Evolutionary conservation across 2,797 vertebrate genomes (phyloP), one percentile per base, ranked within the genome.

Genomic region (Chromis chromis): DNA sequence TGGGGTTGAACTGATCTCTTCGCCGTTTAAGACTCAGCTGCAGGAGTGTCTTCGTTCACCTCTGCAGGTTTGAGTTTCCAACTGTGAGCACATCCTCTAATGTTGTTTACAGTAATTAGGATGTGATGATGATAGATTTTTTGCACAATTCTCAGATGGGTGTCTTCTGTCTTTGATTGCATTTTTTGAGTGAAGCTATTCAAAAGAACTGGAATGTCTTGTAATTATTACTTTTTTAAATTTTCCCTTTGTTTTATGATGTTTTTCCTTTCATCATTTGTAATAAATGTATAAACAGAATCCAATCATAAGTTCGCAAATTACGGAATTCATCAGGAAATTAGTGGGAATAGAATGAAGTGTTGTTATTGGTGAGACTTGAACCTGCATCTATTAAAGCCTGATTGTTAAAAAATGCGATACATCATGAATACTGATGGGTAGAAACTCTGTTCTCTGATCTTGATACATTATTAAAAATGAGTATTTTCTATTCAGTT

Each of bases 91-190:
- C 70, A 57, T 59, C 52, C 52, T 28, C 1, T 78, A 46, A 70
- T 74, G 76, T 74, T 82, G 86, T 91, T 91, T 83, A 89, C 84
- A 83, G 66, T 74, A 67, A 79, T 72, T 40, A 36, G 54, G 27
- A 75, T 63, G 55, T 67, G 19, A 74, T 21, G 39, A 78, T 74
- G 10, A 79, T 75, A 57, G 57, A 46, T 79, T 87, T 46, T 65
- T 90, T 91, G 91, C 91, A 93, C 91, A 88, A 66, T 64, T 68
- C 68, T 84, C 77, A 66, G 79, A 87, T 82, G 52, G 69, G 27
- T 72, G 39, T 78, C 46, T 77, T 72, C 75, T 74, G 42, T 78
- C 46, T 77, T 72, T 76, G 61, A 84, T 79, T 74, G 53, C 13
- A 42, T 78, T 67, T 76, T 61, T 69, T 74, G 68, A 63, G 61